phyloP scores from a whole-genome alignment of 2,113 vertebrate species.

The Varanus komodoensis region DNA sequence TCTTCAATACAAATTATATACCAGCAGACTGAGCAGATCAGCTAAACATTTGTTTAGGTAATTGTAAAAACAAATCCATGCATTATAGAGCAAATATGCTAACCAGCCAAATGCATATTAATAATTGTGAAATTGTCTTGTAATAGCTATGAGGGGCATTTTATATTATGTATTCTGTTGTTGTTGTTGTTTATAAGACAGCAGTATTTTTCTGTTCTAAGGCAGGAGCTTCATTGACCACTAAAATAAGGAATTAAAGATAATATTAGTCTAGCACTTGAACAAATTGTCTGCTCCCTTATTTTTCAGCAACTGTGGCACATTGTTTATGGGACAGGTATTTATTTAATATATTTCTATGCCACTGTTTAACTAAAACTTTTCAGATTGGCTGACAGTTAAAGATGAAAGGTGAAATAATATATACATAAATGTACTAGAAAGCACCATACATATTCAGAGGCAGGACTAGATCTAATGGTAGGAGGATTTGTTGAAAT shows the following conservation, averaged over 20 bases:
- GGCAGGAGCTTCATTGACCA: slow-evolving; percentile 24
- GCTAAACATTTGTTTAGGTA: slow-evolving; percentile 18
- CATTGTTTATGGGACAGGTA: background rate
- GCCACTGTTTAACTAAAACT: background rate
- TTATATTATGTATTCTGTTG: slow-evolving; percentile 16
- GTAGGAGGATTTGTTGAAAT: background rate
- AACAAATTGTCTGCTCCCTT: background rate
- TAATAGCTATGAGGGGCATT: background rate
- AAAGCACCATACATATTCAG: background rate
- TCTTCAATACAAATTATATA: slow-evolving; percentile 27
- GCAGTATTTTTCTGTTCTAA: background rate
- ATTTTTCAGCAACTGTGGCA: background rate
- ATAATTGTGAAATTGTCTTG: fast-evolving
- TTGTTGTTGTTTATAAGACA: background rate
- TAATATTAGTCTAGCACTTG: background rate
- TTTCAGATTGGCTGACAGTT: background rate
- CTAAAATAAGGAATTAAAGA: slow-evolving; percentile 13
- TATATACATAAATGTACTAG: background rate
- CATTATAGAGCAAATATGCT: background rate
- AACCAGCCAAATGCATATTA: background rate
- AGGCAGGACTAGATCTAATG: background rate
- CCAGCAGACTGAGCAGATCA: background rate
- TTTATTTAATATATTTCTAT: background rate
- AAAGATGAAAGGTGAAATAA: background rate
- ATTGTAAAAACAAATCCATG: background rate